Percentiles rank a stretch among this genome's conserved stretches.
Conservation (phyloP, 2,888 invertebrate species). For the Drosophila neotestacea region DNA sequence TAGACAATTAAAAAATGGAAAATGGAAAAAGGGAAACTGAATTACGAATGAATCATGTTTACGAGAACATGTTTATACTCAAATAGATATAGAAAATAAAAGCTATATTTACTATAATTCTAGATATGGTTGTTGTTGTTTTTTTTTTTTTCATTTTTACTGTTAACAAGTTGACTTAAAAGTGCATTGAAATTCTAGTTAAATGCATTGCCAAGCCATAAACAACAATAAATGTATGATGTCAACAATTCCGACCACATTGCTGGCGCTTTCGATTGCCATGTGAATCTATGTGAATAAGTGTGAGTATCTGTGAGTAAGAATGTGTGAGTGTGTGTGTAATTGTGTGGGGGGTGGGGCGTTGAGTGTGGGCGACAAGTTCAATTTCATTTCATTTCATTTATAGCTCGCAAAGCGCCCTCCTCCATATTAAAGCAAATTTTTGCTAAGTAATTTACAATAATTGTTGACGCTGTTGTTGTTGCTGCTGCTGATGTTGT, state of each 20-base stretch:
- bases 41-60: slow-evolving; percentile 44
- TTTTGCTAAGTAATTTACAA: slow-evolving; percentile 71
- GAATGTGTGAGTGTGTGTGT: neutral
- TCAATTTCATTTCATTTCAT: slow-evolving; percentile 64
- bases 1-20: neutral
- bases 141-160: slow-evolving; percentile 44
- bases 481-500: slow-evolving; percentile 13
- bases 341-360: slow-evolving; percentile 5
- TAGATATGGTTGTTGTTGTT: slow-evolving; percentile 4
- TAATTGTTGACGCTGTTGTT: slow-evolving; percentile 70
- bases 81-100: slow-evolving; percentile 20
- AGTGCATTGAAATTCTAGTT: slow-evolving; percentile 70
- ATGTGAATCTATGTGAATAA: neutral
- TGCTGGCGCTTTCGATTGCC: slow-evolving; percentile 27
- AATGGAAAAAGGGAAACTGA: slow-evolving; percentile 1
- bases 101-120: slow-evolving; percentile 1
- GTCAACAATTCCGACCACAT: slow-evolving; percentile 58
- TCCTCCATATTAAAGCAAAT: slow-evolving; percentile 26
- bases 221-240: slow-evolving; percentile 68
- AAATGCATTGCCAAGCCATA: slow-evolving; percentile 57
- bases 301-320: neutral
- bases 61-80: slow-evolving; percentile 25
- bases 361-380: slow-evolving; percentile 69
- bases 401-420: slow-evolving; percentile 23
- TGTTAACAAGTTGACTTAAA: slow-evolving; percentile 72